A percentile compares a stretch with the other conserved stretches of the same genome.
Evolutionary conservation across 2,888 invertebrate species (phyloP).

Genomic region (Apamea sordens): DNA sequence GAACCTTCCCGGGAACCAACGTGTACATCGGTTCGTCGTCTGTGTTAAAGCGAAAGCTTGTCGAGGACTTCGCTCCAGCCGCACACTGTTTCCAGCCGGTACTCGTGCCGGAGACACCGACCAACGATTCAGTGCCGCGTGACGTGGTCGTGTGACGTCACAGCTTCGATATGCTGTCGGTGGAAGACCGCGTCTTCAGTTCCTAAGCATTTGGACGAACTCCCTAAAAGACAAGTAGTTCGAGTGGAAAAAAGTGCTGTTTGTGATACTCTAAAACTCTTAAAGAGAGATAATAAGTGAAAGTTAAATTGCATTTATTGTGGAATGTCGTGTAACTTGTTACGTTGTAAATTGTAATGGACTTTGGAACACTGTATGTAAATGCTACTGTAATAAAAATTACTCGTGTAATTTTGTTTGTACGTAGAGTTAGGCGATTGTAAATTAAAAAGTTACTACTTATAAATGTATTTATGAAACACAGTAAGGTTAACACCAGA

Average conservation of each 20-base stretch:
- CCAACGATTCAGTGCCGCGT: conserved; percentile 83
- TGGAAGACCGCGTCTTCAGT: conserved; percentile 90
- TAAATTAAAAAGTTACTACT: conserved; percentile 86
- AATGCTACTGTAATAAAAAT: conserved; percentile 84
- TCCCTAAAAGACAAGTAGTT: conserved; percentile 74
- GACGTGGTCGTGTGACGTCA: conserved; percentile 93
- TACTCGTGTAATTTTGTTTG: conserved; percentile 81
- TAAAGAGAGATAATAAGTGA: conserved; percentile 74
- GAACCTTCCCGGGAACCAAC: conserved; percentile 90
- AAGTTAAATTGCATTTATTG: conserved; percentile 75
- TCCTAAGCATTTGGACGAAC: conserved; percentile 86
- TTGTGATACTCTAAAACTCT: conserved; percentile 74
- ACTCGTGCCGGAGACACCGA: conserved; percentile 87
- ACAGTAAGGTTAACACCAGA: conserved; percentile 90
- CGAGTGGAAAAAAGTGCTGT: conserved; percentile 74
- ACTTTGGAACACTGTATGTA: conserved; percentile 79
- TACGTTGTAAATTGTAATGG: conserved; percentile 72
- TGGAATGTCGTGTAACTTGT: conserved; percentile 77
- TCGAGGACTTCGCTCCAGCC: conserved; percentile 90
- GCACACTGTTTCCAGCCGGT: conserved; percentile 91
- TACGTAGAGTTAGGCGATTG: conserved; percentile 86
- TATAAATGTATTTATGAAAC: conserved; percentile 89
- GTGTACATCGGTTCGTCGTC: conserved; percentile 91
- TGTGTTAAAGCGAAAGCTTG: conserved; percentile 91
- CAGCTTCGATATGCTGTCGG: conserved; percentile 90